Evolutionary conservation across 2,888 invertebrate species (phyloP).

Genomic region (Cryptophagus acutangulus): DNA sequence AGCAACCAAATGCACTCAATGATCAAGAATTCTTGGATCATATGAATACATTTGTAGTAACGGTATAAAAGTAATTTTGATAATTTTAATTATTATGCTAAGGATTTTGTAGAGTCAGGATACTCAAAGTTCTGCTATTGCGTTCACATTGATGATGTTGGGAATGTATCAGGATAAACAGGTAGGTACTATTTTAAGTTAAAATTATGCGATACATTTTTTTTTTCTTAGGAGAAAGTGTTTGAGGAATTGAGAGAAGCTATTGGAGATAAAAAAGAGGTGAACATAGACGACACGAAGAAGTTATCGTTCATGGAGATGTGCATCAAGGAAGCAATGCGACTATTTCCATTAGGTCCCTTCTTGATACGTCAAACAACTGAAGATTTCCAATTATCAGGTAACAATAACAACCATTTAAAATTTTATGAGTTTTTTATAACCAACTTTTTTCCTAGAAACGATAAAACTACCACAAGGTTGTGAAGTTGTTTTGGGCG

Average conservation of each 20-base stretch:
- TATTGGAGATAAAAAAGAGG: constrained; percentile 4
- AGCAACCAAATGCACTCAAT: constrained; percentile 16
- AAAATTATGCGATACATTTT: not conserved
- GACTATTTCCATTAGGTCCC: constrained; percentile 29
- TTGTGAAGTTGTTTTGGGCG: constrained; percentile 21
- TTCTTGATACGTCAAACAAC: constrained; percentile 22
- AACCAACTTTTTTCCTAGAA: constrained; percentile 19
- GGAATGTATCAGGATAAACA: constrained; percentile 28
- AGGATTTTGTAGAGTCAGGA: constrained; percentile 26
- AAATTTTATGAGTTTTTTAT: too few relatives aligned
- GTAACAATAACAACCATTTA: too few relatives aligned
- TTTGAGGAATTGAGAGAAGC: constrained; percentile 15
- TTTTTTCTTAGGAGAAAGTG: constrained; percentile 15
- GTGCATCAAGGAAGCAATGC: constrained; percentile 28
- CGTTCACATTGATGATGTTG: constrained; percentile 19
- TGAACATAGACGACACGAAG: constrained; percentile 17
- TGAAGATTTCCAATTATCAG: constrained; percentile 21
- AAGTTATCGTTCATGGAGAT: constrained; percentile 27
- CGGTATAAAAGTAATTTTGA: constrained; percentile 10
- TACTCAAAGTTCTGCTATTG: constrained; percentile 19
- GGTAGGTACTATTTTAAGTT: constrained; percentile 11
- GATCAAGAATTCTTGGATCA: constrained; percentile 23
- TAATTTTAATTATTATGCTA: not conserved
- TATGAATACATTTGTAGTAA: constrained; percentile 21
- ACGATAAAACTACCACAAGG: constrained; percentile 21